Evolutionary conservation across 2,113 vertebrate species (phyloP).

Genomic region (zebrafish (Danio rerio)): DNA sequence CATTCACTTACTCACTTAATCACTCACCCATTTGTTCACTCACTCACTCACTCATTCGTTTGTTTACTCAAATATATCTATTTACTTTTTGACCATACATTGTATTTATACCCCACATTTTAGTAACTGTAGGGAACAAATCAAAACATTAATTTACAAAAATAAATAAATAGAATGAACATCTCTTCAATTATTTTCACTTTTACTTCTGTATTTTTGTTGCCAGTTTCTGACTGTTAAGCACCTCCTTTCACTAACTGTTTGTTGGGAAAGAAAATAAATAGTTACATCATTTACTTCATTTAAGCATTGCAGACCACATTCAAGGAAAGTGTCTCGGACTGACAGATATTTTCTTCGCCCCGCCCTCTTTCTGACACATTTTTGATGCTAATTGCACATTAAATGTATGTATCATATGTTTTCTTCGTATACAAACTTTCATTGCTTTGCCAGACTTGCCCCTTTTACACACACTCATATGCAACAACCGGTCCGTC

Average conservation of each 20-base stretch:
- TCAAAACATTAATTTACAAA: neutral
- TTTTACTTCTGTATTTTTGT: neutral
- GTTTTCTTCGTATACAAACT: slow-evolving; percentile 41
- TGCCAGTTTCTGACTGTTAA: neutral
- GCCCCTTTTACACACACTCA: slow-evolving; percentile 24
- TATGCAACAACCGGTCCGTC: slow-evolving; percentile 7
- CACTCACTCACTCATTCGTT: too few relatives aligned
- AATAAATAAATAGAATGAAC: neutral
- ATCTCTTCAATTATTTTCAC: neutral
- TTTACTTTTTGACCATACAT: neutral
- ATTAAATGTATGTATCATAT: slow-evolving; percentile 29
- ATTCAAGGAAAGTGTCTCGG: slow-evolving; percentile 9
- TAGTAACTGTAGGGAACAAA: neutral
- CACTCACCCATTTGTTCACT: too few relatives aligned
- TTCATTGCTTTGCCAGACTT: slow-evolving; percentile 34
- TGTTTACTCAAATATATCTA: too few relatives aligned
- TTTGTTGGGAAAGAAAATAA: neutral
- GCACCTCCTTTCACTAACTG: neutral
- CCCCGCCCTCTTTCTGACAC: slow-evolving; percentile 6
- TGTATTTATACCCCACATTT: neutral
- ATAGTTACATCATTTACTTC: neutral
- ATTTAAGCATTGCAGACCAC: neutral
- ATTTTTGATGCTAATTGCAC: slow-evolving; percentile 34
- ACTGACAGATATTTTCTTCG: slow-evolving; percentile 1
- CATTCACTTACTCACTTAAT: too few relatives aligned